Conservation (phyloP, 2,888 invertebrate genomes). For the Drosophila koepferae region DNA sequence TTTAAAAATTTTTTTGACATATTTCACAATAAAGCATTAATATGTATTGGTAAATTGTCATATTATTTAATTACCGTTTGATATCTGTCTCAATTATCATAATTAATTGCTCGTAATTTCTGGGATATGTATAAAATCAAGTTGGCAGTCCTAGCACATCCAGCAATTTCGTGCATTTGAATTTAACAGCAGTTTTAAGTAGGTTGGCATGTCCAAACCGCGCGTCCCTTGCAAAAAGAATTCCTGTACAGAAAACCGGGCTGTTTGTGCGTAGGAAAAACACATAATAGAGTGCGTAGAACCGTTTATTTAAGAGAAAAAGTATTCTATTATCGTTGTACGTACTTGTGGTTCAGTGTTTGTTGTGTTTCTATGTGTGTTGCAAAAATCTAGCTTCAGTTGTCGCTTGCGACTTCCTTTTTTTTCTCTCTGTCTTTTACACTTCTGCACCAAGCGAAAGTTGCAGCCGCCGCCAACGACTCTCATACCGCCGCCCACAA, state of each 20-base stretch:
- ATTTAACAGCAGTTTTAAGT: slow-evolving; percentile 53
- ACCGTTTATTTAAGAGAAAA: neutral
- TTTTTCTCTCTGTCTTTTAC: slow-evolving; percentile 36
- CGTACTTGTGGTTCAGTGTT: neutral
- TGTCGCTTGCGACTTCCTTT: slow-evolving; percentile 44
- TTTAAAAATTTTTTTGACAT: neutral
- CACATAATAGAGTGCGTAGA: slow-evolving; percentile 17
- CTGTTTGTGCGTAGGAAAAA: slow-evolving; percentile 35
- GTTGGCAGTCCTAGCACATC: slow-evolving; percentile 37
- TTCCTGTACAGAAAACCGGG: slow-evolving; percentile 71
- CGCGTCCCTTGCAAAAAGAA: slow-evolving; percentile 78
- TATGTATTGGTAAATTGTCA: neutral
- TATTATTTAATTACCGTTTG: neutral
- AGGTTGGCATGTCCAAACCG: slow-evolving; percentile 59
- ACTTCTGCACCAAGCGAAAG: slow-evolving; percentile 57
- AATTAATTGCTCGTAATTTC: neutral
- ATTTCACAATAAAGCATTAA: neutral
- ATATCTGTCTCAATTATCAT: neutral
- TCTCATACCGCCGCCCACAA: slow-evolving; percentile 48
- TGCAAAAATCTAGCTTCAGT: slow-evolving; percentile 7
- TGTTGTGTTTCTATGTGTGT: neutral
- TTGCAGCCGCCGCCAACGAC: slow-evolving; percentile 50
- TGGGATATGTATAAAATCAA: neutral
- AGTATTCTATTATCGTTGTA: slow-evolving; percentile 11
- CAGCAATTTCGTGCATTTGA: slow-evolving; percentile 37